phyloP scores from a whole-genome alignment of 2,888 invertebrate genomes.

The Cheilosia vernalis region DNA sequence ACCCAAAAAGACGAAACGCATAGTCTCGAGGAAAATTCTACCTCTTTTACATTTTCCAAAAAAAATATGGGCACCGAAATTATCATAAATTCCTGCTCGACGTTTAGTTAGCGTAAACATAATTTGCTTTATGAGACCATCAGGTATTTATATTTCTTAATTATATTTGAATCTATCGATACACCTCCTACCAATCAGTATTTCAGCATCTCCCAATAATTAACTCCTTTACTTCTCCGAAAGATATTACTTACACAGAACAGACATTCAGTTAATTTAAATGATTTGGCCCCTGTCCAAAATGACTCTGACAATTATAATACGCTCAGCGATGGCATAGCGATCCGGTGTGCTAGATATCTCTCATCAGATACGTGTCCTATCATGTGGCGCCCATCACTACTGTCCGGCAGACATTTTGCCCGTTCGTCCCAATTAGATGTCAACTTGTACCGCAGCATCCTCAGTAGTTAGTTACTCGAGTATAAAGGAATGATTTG shows the following conservation, averaged over 20 bases:
- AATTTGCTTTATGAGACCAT: conserved; percentile 11
- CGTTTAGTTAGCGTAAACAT: neutral
- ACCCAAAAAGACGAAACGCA: too few species aligned
- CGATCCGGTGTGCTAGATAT: conserved; percentile 47
- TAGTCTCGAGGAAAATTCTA: too few species aligned
- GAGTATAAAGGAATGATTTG: conserved; percentile 63
- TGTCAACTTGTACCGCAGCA: conserved; percentile 59
- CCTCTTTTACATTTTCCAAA: too few species aligned
- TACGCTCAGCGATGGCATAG: conserved; percentile 31
- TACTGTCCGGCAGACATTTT: conserved; percentile 58
- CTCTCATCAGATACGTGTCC: conserved; percentile 51
- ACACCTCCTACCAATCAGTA: conserved; percentile 10
- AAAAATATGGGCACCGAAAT: neutral
- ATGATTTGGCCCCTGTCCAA: conserved; percentile 14
- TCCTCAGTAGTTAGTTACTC: conserved; percentile 47
- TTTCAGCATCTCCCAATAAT: conserved; percentile 23
- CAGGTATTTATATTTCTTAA: conserved; percentile 33
- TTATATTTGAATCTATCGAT: neutral
- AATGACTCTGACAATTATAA: conserved; percentile 41
- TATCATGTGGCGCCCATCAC: conserved; percentile 73
- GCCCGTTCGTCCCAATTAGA: conserved; percentile 47
- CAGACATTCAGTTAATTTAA: conserved; percentile 13
- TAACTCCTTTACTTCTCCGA: neutral
- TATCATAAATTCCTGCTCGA: neutral
- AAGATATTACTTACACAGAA: neutral